These are phyloP conservation scores for Ormyrus labotus DNA, from an alignment of 2,888 invertebrate genomes.

Conservation along the genomic window DNA sequence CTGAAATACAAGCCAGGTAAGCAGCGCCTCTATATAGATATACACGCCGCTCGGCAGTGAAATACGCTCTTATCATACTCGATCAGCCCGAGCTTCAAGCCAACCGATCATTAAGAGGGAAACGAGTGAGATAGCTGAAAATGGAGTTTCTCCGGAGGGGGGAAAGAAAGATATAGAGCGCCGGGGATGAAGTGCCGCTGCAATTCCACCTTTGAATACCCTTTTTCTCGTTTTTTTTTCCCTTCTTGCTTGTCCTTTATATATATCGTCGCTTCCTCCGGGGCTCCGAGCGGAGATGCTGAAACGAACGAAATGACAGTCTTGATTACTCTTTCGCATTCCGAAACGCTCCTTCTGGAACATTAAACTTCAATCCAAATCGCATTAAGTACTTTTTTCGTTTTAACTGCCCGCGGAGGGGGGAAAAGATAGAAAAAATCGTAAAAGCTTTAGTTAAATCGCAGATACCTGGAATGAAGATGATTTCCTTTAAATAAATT, in stretches of 20 bases:
- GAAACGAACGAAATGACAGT: slow-evolving; percentile 61
- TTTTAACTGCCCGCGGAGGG: slow-evolving; percentile 23
- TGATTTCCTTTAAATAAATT: not conserved
- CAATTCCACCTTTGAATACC: slow-evolving; percentile 55
- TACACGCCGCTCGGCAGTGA: not conserved
- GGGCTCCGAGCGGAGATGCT: slow-evolving; percentile 15
- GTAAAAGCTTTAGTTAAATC: slow-evolving; percentile 32
- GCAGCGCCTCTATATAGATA: not conserved
- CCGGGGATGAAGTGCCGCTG: slow-evolving; percentile 36
- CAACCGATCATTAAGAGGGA: slow-evolving; percentile 42
- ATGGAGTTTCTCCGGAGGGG: slow-evolving; percentile 45
- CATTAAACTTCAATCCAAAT: slow-evolving; percentile 56
- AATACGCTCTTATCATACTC: slow-evolving; percentile 51
- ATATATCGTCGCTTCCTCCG: slow-evolving; percentile 5
- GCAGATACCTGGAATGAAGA: slow-evolving; percentile 1
- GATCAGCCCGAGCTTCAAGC: slow-evolving; percentile 36
- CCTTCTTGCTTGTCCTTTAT: slow-evolving; percentile 50
- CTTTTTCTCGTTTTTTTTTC: slow-evolving; percentile 38
- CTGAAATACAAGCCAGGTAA: not conserved
- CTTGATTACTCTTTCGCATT: slow-evolving; percentile 66
- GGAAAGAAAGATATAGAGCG: slow-evolving; percentile 34
- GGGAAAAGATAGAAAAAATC: slow-evolving; percentile 35
- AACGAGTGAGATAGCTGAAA: slow-evolving; percentile 55
- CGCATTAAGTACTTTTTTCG: slow-evolving; percentile 46
- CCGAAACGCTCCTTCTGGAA: slow-evolving; percentile 61